Percentiles rank a stretch among this genome's conserved stretches.
Evolutionary conservation across 2,113 vertebrate species (phyloP).

Genomic region (Urocynchramus pylzowi): DNA sequence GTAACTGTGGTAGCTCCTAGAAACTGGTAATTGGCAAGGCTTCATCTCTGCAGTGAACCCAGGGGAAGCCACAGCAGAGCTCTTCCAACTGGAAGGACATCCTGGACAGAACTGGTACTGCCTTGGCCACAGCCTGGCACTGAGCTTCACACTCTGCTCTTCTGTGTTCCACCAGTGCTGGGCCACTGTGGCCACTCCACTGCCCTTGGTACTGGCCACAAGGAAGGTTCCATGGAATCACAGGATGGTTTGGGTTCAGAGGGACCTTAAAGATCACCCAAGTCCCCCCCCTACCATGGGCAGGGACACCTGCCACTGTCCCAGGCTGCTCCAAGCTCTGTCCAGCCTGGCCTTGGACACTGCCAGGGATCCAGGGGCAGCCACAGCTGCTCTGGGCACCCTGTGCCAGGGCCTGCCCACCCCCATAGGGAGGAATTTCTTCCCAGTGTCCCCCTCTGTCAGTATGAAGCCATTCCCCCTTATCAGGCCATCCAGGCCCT

Average conservation of each 20-base stretch:
- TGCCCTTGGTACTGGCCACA: accelerated
- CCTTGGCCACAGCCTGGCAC: background rate
- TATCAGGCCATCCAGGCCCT: background rate
- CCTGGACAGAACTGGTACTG: accelerated
- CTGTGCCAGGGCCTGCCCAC: background rate
- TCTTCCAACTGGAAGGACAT: background rate
- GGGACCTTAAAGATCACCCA: background rate
- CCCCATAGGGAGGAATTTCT: accelerated
- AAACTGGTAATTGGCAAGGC: background rate
- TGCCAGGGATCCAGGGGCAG: background rate
- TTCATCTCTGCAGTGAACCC: background rate
- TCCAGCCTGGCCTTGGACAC: background rate
- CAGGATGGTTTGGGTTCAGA: background rate
- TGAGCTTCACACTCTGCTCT: background rate
- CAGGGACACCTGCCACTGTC: background rate
- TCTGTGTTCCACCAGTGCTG: accelerated
- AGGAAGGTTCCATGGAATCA: background rate
- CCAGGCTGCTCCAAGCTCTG: accelerated
- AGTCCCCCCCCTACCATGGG: background rate
- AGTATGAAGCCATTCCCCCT: background rate
- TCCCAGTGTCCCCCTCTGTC: background rate
- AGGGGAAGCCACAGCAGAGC: background rate
- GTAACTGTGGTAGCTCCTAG: background rate
- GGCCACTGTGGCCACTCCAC: background rate
- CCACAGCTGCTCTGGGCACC: background rate